Evolutionary conservation across 2,888 invertebrate genomes (phyloP).

Genomic region (Drosophila lutescens): DNA sequence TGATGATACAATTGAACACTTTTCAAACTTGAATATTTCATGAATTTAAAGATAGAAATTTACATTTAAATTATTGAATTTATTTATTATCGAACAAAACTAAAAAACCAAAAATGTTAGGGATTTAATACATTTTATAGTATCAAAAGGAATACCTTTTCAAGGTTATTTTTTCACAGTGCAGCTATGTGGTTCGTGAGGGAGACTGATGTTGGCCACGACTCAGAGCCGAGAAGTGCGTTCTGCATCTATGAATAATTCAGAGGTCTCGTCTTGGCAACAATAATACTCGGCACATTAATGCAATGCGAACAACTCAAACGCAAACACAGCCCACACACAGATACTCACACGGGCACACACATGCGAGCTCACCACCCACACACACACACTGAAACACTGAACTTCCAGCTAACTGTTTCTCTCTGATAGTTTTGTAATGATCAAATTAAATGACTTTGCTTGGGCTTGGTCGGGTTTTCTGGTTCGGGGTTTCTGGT

Average conservation of each 20-base stretch:
- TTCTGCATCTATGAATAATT: slow-evolving; percentile 69
- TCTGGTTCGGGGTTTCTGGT: slow-evolving; percentile 21
- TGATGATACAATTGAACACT: too few species aligned
- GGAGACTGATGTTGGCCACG: slow-evolving; percentile 24
- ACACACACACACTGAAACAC: slow-evolving; percentile 3
- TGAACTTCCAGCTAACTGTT: slow-evolving; percentile 26
- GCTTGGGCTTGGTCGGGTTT: slow-evolving; percentile 41
- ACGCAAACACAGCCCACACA: slow-evolving; percentile 21
- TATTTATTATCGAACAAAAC: too few species aligned
- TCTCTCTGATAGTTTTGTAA: slow-evolving; percentile 73
- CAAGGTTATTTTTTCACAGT: background rate
- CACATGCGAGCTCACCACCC: background rate
- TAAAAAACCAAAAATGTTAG: too few species aligned
- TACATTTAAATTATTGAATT: too few species aligned
- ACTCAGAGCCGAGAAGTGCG: slow-evolving; percentile 55
- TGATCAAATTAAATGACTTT: slow-evolving; percentile 72
- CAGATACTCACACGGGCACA: slow-evolving; percentile 6
- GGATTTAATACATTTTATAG: too few species aligned
- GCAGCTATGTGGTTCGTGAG: background rate
- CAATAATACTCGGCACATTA: slow-evolving; percentile 65
- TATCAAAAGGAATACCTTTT: too few species aligned
- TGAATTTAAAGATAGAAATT: too few species aligned
- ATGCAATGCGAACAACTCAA: slow-evolving; percentile 60
- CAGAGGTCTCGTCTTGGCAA: slow-evolving; percentile 59
- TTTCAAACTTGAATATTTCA: too few species aligned